Evolutionary conservation across 1,140 invertebrate species (phyloP).

Genomic region (Paracyclopina nana): DNA sequence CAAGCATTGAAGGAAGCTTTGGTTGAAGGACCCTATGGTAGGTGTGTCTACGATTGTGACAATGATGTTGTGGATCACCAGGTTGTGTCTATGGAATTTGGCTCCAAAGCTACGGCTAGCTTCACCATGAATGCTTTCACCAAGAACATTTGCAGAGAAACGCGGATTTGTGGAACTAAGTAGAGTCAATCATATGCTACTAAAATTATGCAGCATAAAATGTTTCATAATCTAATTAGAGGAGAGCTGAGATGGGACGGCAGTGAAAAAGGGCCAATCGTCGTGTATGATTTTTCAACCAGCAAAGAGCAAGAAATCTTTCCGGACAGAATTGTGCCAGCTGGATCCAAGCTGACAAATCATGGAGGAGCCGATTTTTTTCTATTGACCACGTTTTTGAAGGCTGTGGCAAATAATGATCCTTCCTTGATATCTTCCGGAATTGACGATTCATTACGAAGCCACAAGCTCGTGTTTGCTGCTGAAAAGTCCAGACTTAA

Average conservation of each 20-base stretch:
- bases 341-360: not conserved
- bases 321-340: not conserved
- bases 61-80: conserved; percentile 31
- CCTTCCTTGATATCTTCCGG: not conserved
- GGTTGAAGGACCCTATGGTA: conserved; percentile 25
- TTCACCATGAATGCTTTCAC: conserved; percentile 15
- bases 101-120: not conserved
- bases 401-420: conserved; percentile 9
- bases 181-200: too few species aligned
- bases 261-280: not conserved
- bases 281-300: conserved; percentile 7
- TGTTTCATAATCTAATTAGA: too few species aligned
- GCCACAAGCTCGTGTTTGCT: conserved; percentile 5
- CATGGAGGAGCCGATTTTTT: conserved; percentile 15
- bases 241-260: conserved; percentile 13
- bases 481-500: conserved; percentile 1
- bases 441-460: not conserved
- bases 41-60: conserved; percentile 29
- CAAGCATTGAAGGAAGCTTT: conserved; percentile 26
- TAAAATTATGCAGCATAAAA: too few species aligned
- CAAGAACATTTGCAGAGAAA: not conserved
- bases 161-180: conserved; percentile 2
- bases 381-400: conserved; percentile 3
- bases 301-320: not conserved
- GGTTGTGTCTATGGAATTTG: conserved; percentile 20